phyloP scores from a whole-genome alignment of 1,140 invertebrate species.

The Coelopa frigida region DNA sequence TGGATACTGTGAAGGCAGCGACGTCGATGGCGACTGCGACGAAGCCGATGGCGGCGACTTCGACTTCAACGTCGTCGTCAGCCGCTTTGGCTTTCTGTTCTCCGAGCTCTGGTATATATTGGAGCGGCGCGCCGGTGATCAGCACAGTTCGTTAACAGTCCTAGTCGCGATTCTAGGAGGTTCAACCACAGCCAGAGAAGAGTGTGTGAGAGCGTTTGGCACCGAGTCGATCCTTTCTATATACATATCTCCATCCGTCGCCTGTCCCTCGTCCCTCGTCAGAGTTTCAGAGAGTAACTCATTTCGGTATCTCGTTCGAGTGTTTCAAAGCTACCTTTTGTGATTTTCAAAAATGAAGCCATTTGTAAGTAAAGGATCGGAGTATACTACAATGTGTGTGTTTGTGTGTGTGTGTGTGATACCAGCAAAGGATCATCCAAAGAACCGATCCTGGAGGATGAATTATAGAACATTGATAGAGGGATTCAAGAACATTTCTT shows the following conservation, averaged over 20 bases:
- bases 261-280: too few relatives aligned
- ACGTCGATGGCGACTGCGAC: too few relatives aligned
- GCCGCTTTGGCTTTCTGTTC: conserved; percentile 1
- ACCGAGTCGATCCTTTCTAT: too few relatives aligned
- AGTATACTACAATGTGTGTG: not conserved
- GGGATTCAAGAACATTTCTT: too few relatives aligned
- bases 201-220: too few relatives aligned
- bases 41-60: too few relatives aligned
- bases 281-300: too few relatives aligned
- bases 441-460: not conserved
- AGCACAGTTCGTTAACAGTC: conserved; percentile 46
- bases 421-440: not conserved
- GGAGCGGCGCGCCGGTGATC: conserved; percentile 26
- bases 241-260: too few relatives aligned
- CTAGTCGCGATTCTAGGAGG: conserved; percentile 46
- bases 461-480: not conserved
- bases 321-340: conserved; percentile 15
- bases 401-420: not conserved
- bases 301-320: too few relatives aligned
- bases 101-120: conserved; percentile 43
- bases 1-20: too few relatives aligned
- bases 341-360: conserved; percentile 23
- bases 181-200: conserved; percentile 36
- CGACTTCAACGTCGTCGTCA: too few relatives aligned
- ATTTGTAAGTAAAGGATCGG: conserved; percentile 32